phyloP scores from a whole-genome alignment of 2,888 invertebrate genomes.

The Gasteruption jaculator region DNA sequence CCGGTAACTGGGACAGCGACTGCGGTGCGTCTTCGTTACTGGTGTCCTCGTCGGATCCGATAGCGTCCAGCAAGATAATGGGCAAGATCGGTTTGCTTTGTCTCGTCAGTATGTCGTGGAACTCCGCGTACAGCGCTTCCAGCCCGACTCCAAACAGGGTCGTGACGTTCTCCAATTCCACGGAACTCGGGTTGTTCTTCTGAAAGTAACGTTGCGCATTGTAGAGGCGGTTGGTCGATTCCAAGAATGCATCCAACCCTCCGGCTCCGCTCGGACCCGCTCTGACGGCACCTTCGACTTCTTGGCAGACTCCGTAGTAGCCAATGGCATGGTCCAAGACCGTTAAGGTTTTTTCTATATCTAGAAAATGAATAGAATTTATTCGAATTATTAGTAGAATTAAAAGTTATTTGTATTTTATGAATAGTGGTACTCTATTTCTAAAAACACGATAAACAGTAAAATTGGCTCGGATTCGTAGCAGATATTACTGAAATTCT shows the following conservation, averaged over 20 bases:
- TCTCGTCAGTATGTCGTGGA: conserved; percentile 78
- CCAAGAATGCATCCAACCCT: conserved; percentile 55
- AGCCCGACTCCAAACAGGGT: conserved; percentile 78
- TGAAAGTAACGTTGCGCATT: conserved; percentile 89
- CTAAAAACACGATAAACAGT: too few relatives aligned
- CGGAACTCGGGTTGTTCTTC: conserved; percentile 87
- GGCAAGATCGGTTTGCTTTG: conserved; percentile 85
- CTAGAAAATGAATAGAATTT: conserved; percentile 52
- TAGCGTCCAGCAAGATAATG: conserved; percentile 81
- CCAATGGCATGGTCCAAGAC: conserved; percentile 91
- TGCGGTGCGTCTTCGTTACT: conserved; percentile 57
- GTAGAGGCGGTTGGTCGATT: conserved; percentile 79
- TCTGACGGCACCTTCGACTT: conserved; percentile 81
- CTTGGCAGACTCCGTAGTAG: conserved; percentile 91
- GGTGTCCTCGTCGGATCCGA: conserved; percentile 80
- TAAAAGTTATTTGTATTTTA: too few relatives aligned
- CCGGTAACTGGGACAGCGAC: conserved; percentile 66
- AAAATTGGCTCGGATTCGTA: not conserved
- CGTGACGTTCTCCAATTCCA: conserved; percentile 87
- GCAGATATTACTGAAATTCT: not conserved
- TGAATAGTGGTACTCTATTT: too few relatives aligned
- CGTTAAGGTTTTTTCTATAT: conserved; percentile 85
- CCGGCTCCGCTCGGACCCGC: conserved; percentile 67
- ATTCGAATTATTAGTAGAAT: not conserved
- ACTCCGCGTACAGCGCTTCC: conserved; percentile 80